Evolutionary conservation across 2,113 vertebrate species (phyloP), one percentile per base, ranked within the genome.

Genomic region (Gopherus flavomarginatus): DNA sequence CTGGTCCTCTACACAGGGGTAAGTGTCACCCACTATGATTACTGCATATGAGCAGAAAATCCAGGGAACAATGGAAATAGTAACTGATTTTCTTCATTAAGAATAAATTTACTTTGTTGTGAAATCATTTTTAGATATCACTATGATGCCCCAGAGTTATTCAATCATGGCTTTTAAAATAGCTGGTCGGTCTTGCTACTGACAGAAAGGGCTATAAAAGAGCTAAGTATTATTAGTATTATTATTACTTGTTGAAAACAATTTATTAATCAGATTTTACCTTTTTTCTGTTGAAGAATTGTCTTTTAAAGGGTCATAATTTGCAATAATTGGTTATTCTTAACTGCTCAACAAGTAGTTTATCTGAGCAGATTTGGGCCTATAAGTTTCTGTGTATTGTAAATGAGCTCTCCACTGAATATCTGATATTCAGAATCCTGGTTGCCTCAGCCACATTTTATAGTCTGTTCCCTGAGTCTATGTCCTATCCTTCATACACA

Each of bases 61-160:
- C 47, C 52, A 17, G 54, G 77, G 85, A 96, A 62, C 91, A 38
- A 35, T 31, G 53, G 19, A 52, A 84, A 7, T n/a, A 26, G 13
- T 91, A 86, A 82, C 92, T 65, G 29, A 4, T 95, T 95, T 84
- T 84, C 72, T 49, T 38, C 47, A 86, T 80, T 92, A 92, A 14
- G 90, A 59, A 35, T 78, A 88, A 88, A 95, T 92, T 78, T 77
- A 81, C 87, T 89, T 78, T 75, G 93, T 94, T 96, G 89, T 88
- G 3, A 97, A 93, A 89, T 96, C 53, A 89, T 65, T 65, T 94
- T 90, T 93, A 24, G 93, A 90, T 84, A 93, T 53, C 35, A 90
- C 38, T 26, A 38, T 79, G 88, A 88, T 2, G 1, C 22, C 75
- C 96, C 83, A 72, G n/a, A 54, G 62, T 95, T 92, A 90, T 93